phyloP scores from a whole-genome alignment of 1,140 invertebrate species.

The Microplitis mediator region DNA sequence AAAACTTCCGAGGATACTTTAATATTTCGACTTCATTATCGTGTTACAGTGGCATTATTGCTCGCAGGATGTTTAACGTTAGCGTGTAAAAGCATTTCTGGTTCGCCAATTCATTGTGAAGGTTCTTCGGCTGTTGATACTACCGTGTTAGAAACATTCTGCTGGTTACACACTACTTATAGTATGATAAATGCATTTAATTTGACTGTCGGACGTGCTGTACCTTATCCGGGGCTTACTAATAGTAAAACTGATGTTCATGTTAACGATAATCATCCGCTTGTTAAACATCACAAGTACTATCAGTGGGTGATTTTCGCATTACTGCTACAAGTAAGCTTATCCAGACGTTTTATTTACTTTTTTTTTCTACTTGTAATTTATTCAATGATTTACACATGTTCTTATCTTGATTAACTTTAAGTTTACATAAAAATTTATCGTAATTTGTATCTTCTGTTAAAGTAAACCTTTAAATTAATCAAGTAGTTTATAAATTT shows the following conservation, averaged over 20 bases:
- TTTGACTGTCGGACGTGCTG: slow-evolving; percentile 60
- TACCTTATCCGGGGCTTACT: slow-evolving; percentile 65
- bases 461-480: too few species aligned
- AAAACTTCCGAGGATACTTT: slow-evolving; percentile 65
- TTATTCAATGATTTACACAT: too few species aligned
- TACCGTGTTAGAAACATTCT: slow-evolving; percentile 73
- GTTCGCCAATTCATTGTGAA: slow-evolving; percentile 71
- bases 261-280: slow-evolving; percentile 53
- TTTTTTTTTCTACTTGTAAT: too few species aligned
- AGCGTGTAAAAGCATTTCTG: slow-evolving; percentile 66
- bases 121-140: slow-evolving; percentile 67
- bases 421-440: too few species aligned
- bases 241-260: slow-evolving; percentile 55
- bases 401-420: too few species aligned
- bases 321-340: slow-evolving; percentile 68
- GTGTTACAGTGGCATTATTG: slow-evolving; percentile 65
- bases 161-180: slow-evolving; percentile 77
- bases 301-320: slow-evolving; percentile 74
- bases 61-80: slow-evolving; percentile 63
- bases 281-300: slow-evolving; percentile 64
- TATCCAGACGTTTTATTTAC: neutral
- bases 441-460: too few species aligned
- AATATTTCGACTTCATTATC: slow-evolving; percentile 68
- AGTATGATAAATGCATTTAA: slow-evolving; percentile 66
- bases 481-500: too few species aligned